Base-by-base conservation (phyloP, 1,140 invertebrate genomes). In the Orussus abietinus region DNA sequence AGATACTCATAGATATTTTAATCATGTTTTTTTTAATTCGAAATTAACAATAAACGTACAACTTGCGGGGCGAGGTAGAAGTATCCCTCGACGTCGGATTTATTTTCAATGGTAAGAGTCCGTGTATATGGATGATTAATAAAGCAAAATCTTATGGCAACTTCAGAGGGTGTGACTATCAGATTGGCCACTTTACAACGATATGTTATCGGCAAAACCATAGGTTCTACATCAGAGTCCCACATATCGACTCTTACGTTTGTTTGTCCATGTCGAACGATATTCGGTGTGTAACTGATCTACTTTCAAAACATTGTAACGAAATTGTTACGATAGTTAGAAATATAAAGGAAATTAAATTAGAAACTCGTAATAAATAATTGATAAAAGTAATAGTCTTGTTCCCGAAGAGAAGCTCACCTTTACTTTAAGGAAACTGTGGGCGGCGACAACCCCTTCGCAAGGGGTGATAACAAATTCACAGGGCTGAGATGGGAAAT, bases 31-130 rank as follows among this genome's bases (percentile, higher is more conserved):
- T n/a, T n/a, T n/a, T n/a, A n/a, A n/a, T n/a, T n/a, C n/a, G n/a
- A n/a, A n/a, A n/a, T n/a, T n/a, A n/a, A n/a, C n/a, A n/a, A 18
- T 14, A 33, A 32, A 38, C 22, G 12, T 47, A 69, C 65, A 13
- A 35, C 14, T 50, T 68, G 65, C 4, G 60, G 59, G 3, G 53
- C 3, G 7, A 69, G 28, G 32, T 58, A 62, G 45, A 66, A 70
- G 25, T 56, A 68, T 31, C 64, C 62, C 3, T 61, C 57, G 4
- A 64, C 14, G 7, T 63, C 45, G 3, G 64, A 64, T 1, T 29
- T 36, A 34, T 72, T 72, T 14, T 51, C 33, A 3, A 72, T 38
- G 0, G 10, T 45, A 6, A 70, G 36, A 3, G 45, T 51, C 17
- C 48, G 26, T 2, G 35, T 37, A 19, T 64, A 66, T 1, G 58